phyloP scores from a whole-genome alignment of 2,888 invertebrate genomes.

The Leptogaster cylindrica region DNA sequence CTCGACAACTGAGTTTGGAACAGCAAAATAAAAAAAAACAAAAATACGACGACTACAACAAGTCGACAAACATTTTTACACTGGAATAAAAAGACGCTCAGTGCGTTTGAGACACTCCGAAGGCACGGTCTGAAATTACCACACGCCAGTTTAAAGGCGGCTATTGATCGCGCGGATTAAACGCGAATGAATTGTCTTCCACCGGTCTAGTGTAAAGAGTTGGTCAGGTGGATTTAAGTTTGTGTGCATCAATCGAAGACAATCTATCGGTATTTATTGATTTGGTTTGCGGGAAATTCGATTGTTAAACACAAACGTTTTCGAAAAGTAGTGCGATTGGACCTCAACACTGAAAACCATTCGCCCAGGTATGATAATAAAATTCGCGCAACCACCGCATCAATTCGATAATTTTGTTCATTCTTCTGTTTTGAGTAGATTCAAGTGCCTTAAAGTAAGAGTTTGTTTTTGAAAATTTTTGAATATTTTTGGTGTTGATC shows the following conservation, averaged over 20 bases:
- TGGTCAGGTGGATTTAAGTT: not conserved
- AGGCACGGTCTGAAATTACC: slow-evolving; percentile 27
- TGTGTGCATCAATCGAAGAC: not conserved
- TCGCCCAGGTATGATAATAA: too few species aligned
- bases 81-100: slow-evolving; percentile 31
- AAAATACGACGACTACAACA: too few species aligned
- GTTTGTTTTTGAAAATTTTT: not conserved
- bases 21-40: too few species aligned
- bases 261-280: slow-evolving; percentile 11
- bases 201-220: slow-evolving; percentile 7
- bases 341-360: too few species aligned
- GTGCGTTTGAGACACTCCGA: slow-evolving; percentile 33
- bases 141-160: slow-evolving; percentile 27
- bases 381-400: too few species aligned
- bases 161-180: slow-evolving; percentile 21
- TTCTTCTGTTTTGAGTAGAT: not conserved
- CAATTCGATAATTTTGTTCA: too few species aligned
- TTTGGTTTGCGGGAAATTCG: not conserved
- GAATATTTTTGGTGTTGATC: not conserved
- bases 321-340: too few species aligned
- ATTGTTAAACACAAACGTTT: not conserved
- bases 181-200: slow-evolving; percentile 28
- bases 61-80: slow-evolving; percentile 32
- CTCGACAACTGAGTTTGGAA: not conserved
- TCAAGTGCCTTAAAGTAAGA: not conserved